A percentile compares a stretch with the other conserved stretches of the same genome.
phyloP scores from a whole-genome alignment of 2,113 vertebrate species.

The Sylvietta virens region DNA sequence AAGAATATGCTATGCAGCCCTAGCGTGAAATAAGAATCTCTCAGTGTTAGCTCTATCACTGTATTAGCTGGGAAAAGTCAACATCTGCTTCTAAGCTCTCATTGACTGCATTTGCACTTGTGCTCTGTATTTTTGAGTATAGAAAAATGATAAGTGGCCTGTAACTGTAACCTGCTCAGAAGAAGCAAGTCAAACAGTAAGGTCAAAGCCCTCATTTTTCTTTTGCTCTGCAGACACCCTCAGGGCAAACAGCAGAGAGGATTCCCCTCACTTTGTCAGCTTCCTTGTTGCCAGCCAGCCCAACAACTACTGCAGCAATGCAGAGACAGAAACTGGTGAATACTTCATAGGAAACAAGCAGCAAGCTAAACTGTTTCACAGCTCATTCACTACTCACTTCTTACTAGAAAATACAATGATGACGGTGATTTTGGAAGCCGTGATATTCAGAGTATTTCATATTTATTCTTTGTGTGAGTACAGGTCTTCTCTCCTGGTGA shows the following conservation, averaged over 20 bases:
- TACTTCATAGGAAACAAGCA: background rate
- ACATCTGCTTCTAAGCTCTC: background rate
- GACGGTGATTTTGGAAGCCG: background rate
- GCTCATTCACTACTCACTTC: background rate
- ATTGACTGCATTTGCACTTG: background rate
- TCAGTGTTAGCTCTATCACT: background rate
- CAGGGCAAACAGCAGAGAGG: background rate
- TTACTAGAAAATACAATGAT: background rate
- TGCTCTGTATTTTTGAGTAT: background rate
- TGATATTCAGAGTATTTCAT: background rate
- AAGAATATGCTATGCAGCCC: background rate
- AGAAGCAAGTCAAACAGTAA: background rate
- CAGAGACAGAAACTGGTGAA: background rate
- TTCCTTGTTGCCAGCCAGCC: background rate
- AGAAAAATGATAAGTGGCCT: background rate
- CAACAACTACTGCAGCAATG: background rate
- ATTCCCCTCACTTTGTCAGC: background rate
- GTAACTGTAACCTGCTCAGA: background rate
- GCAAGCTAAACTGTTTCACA: background rate
- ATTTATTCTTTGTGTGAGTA: background rate
- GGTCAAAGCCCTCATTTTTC: slow-evolving; percentile 6
- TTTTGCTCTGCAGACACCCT: background rate
- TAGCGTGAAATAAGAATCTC: background rate
- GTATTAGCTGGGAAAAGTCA: background rate
- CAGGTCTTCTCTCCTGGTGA: background rate